A percentile compares a stretch with the other conserved stretches of the same genome.
These are phyloP conservation scores for Actinemys pallida DNA, from an alignment of 2,113 vertebrate genomes.

Conservation along the genomic window DNA sequence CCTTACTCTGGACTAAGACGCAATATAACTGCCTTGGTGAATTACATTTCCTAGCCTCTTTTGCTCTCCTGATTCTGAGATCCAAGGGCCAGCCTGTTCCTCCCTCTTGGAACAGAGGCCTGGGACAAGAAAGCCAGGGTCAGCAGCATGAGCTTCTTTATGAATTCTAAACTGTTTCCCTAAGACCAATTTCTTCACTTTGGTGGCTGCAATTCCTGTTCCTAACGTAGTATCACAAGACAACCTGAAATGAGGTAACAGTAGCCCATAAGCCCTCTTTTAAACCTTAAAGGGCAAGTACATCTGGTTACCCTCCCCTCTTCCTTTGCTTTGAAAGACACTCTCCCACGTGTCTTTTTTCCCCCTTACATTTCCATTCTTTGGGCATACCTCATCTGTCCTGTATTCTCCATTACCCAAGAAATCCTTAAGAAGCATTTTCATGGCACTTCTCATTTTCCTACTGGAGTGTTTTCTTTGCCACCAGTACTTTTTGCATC, in stretches of 20 bases:
- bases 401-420: neutral
- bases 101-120: neutral
- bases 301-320: neutral
- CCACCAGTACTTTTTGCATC: neutral
- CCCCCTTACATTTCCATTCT: neutral
- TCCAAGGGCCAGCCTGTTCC: neutral
- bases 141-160: neutral
- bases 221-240: neutral
- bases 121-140: neutral
- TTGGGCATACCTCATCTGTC: neutral
- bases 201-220: neutral
- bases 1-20: neutral
- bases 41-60: neutral
- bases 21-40: neutral
- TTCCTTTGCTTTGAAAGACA: neutral
- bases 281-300: accelerated
- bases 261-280: neutral
- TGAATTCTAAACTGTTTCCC: neutral
- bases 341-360: neutral
- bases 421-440: neutral
- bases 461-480: neutral
- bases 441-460: neutral
- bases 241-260: neutral
- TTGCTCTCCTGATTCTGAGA: neutral
- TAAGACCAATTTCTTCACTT: neutral